Percentiles rank a stretch among this genome's conserved stretches.
Evolutionary conservation across 2,113 vertebrate genomes (phyloP).

Genomic region (Takifugu bimaculatus): DNA sequence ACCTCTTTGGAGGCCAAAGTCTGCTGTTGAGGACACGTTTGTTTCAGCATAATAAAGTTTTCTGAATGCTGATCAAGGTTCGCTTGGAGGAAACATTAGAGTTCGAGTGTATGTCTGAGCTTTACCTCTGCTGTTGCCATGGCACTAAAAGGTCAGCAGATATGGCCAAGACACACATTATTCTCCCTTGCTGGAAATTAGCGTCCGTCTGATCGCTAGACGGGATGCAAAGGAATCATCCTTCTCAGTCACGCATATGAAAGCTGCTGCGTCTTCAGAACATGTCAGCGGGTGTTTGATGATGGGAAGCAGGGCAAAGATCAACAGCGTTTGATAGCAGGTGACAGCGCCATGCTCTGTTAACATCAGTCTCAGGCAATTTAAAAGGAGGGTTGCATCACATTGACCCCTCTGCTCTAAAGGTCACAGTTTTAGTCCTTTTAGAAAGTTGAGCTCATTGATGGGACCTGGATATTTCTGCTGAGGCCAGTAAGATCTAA

Average conservation of each 20-base stretch:
- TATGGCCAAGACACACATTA: slow-evolving; percentile 34
- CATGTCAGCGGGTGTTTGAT: slow-evolving; percentile 15
- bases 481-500: slow-evolving; percentile 27
- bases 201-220: slow-evolving; percentile 41
- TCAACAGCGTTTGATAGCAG: slow-evolving; percentile 8
- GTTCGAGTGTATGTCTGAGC: slow-evolving; percentile 1
- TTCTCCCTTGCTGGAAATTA: slow-evolving; percentile 65
- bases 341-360: not conserved
- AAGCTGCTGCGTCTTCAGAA: slow-evolving; percentile 26
- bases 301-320: not conserved
- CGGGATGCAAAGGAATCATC: slow-evolving; percentile 46
- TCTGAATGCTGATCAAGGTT: slow-evolving; percentile 23
- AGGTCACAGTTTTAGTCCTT: slow-evolving; percentile 23
- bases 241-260: slow-evolving; percentile 12
- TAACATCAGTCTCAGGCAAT: slow-evolving; percentile 8
- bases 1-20: slow-evolving; percentile 5
- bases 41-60: slow-evolving; percentile 46
- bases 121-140: slow-evolving; percentile 13
- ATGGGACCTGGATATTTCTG: slow-evolving; percentile 28
- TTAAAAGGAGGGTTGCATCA: slow-evolving; percentile 7
- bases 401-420: slow-evolving; percentile 23
- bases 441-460: slow-evolving; percentile 25
- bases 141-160: slow-evolving; percentile 20
- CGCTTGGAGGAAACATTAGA: slow-evolving; percentile 20
- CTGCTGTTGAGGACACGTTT: slow-evolving; percentile 33